Base-by-base conservation (phyloP, 2,113 vertebrate genomes). In the Silurus asotus region DNA sequence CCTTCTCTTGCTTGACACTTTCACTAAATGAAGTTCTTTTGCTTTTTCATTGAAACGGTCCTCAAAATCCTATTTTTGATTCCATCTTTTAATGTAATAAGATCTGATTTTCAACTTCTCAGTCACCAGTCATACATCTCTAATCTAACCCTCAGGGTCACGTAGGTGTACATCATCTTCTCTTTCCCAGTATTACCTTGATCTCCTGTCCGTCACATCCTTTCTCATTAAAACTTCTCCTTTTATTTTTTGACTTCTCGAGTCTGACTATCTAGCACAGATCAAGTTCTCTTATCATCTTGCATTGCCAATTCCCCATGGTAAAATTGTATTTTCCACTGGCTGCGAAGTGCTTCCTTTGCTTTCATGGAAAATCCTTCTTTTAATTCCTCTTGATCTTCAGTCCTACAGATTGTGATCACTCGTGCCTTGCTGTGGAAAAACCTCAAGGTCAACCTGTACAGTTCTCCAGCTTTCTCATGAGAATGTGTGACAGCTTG, bases 381-480 rank as follows among this genome's bases (percentile, higher is more conserved):
- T 91, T 92, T 91, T 90, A 88, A 93, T 92, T 92, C 88, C 87
- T 92, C 91, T 93, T 93, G 89, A 93, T 93, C 89, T 93, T 59
- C 61, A 14, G 77, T 78, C 53, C 45, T 62, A 48, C n/a, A 61
- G 45, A 74, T 84, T 84, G 83, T 61, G 81, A 89, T 84, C 67
- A 69, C 20, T 59, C 19, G 3, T 37, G 86, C 90, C 92, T 85
- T 90, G 69, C 90, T 88, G 86, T 81, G 79, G 83, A 82, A 86
- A 87, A 74, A 87, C 84, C 91, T 90, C 84, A 85, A 89, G 91
- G 90, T 91, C 80, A 88, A 23, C 88, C 89, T 92, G 84, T 82
- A 88, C 1, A 7, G 88, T 90, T 70, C 4, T 25, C 0, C 87
- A 87, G 48, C 65, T 83, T 85, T 83, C 87, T 86, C 86, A 90